Base-by-base conservation (phyloP, 2,888 invertebrate species). In the Mythimna vitellina region DNA sequence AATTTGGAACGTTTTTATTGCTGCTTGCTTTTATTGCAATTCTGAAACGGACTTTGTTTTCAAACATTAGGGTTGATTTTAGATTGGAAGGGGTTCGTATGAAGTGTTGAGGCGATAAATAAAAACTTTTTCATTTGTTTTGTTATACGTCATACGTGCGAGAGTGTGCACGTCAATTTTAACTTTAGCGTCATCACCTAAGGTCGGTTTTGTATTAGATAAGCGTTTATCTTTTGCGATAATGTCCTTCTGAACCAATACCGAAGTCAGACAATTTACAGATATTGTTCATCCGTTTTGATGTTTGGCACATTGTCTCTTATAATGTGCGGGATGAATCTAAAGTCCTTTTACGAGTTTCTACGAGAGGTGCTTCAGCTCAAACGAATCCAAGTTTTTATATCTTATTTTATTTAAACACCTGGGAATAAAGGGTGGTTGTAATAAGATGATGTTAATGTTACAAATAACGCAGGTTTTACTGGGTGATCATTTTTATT, bases 1-100 rank as follows among this genome's bases (percentile, higher is more conserved):
- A 93, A 94, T 94, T 93, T 92, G 88, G 90, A 92, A 92, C 91
- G 90, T 92, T 95, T 93, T 95, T 95, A 94, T 94, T 93, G 90
- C 89, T 86, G 83, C 86, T 87, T 76, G 49, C 14, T 46, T 62
- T 14, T 22, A 20, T 32, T 22, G 20, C 49, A 73, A 81, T 51
- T 25, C 53, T 25, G 88, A 81, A 83, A 75, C 74, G 8, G 79
- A 86, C 90, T 84, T 77, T 91, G 85, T 14, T 0, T 0, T 0
- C 0, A 20, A 0, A 6, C 0, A 0, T 7, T 78, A 82, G 57
- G 73, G 86, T 76, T 61, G n/a, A 69, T 70, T 82, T 81, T 82
- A 62, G 49, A 73, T 68, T 81, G 75, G 22, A 0, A 7, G 3
- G 65, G 49, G 5, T 12, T 29, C 58, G 81, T 84, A 90, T 76